Conservation (phyloP, 1,140 invertebrate genomes). For the Achroia grisella region DNA sequence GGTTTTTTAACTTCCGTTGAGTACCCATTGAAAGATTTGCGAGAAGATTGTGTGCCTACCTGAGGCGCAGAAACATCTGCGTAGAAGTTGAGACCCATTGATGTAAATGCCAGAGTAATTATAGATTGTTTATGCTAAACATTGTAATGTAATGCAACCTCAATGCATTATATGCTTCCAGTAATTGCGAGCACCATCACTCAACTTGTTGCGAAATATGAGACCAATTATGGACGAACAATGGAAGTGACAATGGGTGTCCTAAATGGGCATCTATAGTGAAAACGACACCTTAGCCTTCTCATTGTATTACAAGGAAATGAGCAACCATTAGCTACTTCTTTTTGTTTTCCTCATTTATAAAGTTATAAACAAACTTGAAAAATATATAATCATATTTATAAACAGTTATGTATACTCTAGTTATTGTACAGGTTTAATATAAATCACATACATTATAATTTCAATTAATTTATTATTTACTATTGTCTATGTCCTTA, state of each 20-base stretch:
- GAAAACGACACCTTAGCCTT: constrained; percentile 32
- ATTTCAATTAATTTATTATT: too few species aligned
- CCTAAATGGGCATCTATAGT: constrained; percentile 24
- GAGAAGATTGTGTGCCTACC: neutral
- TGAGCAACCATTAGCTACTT: neutral
- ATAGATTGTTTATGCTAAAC: too few species aligned
- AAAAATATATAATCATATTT: too few species aligned
- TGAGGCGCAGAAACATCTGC: too few species aligned
- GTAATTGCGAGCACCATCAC: constrained; percentile 7
- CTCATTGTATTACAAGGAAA: constrained; percentile 23
- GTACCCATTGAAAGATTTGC: neutral
- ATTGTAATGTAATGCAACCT: neutral
- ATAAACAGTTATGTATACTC: too few species aligned
- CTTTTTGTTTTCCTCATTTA: too few species aligned
- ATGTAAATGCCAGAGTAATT: too few species aligned
- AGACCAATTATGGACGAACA: constrained; percentile 32
- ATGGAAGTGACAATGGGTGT: constrained; percentile 31
- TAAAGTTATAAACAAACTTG: too few species aligned
- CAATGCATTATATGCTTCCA: constrained; percentile 1
- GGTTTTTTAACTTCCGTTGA: constrained; percentile 5
- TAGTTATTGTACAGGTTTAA: too few species aligned
- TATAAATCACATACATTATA: too few species aligned
- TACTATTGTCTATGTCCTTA: too few species aligned
- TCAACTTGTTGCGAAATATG: constrained; percentile 18
- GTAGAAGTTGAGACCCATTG: too few species aligned